Evolutionary conservation across 2,888 invertebrate species (phyloP).

Genomic region (Melanostoma scalare): DNA sequence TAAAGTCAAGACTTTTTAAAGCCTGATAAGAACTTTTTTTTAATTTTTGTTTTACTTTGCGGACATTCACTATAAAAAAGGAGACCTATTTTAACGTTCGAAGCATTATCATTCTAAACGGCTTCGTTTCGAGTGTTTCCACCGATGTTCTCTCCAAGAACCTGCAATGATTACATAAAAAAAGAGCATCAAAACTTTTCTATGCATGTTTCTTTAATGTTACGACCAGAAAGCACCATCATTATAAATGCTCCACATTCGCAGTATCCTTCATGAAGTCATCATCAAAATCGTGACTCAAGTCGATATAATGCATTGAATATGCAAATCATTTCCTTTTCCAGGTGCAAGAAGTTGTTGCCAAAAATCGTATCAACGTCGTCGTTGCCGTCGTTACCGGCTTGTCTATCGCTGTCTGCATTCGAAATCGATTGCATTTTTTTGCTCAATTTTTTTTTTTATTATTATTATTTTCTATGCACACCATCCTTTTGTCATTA

Average conservation of each 20-base stretch:
- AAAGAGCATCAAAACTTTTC: constrained; percentile 5
- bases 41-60: no score
- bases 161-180: neutral
- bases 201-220: constrained; percentile 13
- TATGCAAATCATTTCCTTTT: constrained; percentile 53
- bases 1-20: no score
- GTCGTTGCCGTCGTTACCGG: constrained; percentile 51
- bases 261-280: constrained; percentile 51
- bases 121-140: no score
- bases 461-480: constrained; percentile 6
- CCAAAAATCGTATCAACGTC: constrained; percentile 65
- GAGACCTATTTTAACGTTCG: no score
- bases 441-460: constrained; percentile 4
- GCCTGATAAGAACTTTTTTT: no score
- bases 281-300: constrained; percentile 56
- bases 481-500: constrained; percentile 14
- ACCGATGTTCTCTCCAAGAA: no score
- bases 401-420: constrained; percentile 49
- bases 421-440: constrained; percentile 60
- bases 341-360: constrained; percentile 44
- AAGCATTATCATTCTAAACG: no score
- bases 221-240: constrained; percentile 28
- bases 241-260: constrained; percentile 43
- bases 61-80: no score
- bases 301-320: constrained; percentile 46